A percentile compares a stretch with the other conserved stretches of the same genome.
Evolutionary conservation across 2,113 vertebrate genomes (phyloP).

Genomic region (human): GRCh38 chr5:14011001-14011500

Average conservation of each 20-base stretch:
- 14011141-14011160: neutral
- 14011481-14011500: rapidly evolving
- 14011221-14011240: neutral
- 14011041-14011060: rapidly evolving
- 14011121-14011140: neutral
- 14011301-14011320: slow-evolving; percentile 28
- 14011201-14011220: neutral
- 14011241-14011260: slow-evolving; percentile 79
- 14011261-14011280: slow-evolving; percentile 78
- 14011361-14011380: neutral
- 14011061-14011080: neutral
- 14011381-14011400: neutral
- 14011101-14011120: neutral
- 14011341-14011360: neutral
- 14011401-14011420: neutral
- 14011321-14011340: neutral
- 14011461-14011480: neutral
- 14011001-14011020: neutral
- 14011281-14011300: slow-evolving; percentile 44
- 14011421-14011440: neutral
- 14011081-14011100: rapidly evolving
- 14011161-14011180: slow-evolving; percentile 28
- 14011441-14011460: neutral
- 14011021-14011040: neutral
- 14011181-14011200: neutral